Base-by-base conservation (phyloP, 2,888 invertebrate species). In the Neoascia interrupta region DNA sequence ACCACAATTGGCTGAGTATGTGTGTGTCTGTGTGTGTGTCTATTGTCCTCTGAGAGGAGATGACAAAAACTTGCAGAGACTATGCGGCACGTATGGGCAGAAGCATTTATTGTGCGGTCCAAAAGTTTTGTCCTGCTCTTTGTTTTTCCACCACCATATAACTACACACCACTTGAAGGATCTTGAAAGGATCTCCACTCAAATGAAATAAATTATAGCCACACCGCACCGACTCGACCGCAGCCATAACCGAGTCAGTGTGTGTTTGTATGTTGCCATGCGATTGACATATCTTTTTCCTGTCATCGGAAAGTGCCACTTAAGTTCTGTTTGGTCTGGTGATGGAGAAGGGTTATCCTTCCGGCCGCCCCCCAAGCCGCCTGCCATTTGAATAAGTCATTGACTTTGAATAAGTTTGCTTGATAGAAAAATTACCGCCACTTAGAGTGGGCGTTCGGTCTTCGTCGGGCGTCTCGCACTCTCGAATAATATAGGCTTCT, bases 221-320 rank as follows among this genome's bases (percentile, higher is more conserved):
- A 73, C 63, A 63, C 64, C 45, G 19, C 39, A 56, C 43, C 53
- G 43, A 53, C 34, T 36, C 36, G 28, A 37, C 47, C 36, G 26
- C 49, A 11, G 13, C 23, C 13, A 36, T 16, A 26, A 21, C 16
- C 6, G 54, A 47, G 66, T 60, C n/a, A n/a, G 60, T 66, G 49
- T 66, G 72, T 54, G 56, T 41, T 43, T 58, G 70, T n/a, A n/a
- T n/a, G n/a, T n/a, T n/a, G n/a, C n/a, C 47, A 49, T 72, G 73
- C 68, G 68, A 79, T 79, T 79, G 79, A 79, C 79, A 73, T 79
- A 79, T 79, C 79, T 72, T 73, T 79, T 79, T 79, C 66, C 79
- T 79, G 79, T 79, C 79, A 73, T 79, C 79, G 73, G 79, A 79
- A 79, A 79, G 79, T 79, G 79, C 79, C 73, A 79, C 79, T 79